Conservation (phyloP, 2,113 vertebrate species). For the Solea solea region DNA sequence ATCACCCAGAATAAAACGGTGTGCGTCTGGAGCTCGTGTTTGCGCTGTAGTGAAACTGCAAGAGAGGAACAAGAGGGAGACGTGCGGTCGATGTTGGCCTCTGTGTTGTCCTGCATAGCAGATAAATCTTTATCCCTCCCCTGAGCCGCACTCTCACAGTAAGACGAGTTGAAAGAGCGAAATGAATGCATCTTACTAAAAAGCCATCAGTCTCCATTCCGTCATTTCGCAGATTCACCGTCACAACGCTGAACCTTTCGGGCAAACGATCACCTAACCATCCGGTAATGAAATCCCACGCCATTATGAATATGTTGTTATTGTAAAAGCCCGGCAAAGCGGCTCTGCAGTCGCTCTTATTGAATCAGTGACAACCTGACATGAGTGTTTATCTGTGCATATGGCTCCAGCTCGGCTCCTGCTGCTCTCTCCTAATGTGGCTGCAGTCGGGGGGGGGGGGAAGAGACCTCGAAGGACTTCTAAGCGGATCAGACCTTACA, state of each 20-base stretch:
- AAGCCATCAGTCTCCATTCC: slow-evolving; percentile 50
- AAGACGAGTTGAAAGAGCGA: slow-evolving; percentile 23
- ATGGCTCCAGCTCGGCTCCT: slow-evolving; percentile 32
- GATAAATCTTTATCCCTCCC: slow-evolving; percentile 21
- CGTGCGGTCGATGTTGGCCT: too few relatives aligned
- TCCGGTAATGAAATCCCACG: slow-evolving; percentile 61
- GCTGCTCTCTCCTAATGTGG: slow-evolving; percentile 22
- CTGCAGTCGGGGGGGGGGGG: background rate
- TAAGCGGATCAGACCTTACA: slow-evolving; percentile 65
- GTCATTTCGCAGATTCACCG: slow-evolving; percentile 19
- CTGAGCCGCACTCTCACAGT: slow-evolving; percentile 10
- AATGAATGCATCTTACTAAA: slow-evolving; percentile 54
- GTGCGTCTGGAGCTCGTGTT: background rate
- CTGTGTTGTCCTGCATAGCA: background rate
- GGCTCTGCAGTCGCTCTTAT: slow-evolving; percentile 36
- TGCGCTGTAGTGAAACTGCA: slow-evolving; percentile 1
- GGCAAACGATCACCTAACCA: slow-evolving; percentile 55
- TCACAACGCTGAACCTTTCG: slow-evolving; percentile 21
- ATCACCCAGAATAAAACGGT: background rate
- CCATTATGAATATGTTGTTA: slow-evolving; percentile 56
- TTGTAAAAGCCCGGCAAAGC: slow-evolving; percentile 54
- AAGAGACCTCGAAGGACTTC: slow-evolving; percentile 31
- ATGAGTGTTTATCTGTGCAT: slow-evolving; percentile 59
- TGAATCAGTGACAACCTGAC: slow-evolving; percentile 64
- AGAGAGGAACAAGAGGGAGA: slow-evolving; percentile 1